A percentile compares a stretch with the other conserved stretches of the same genome.
Conservation (phyloP, 2,888 invertebrate genomes). For the Polymixis lichenea region DNA sequence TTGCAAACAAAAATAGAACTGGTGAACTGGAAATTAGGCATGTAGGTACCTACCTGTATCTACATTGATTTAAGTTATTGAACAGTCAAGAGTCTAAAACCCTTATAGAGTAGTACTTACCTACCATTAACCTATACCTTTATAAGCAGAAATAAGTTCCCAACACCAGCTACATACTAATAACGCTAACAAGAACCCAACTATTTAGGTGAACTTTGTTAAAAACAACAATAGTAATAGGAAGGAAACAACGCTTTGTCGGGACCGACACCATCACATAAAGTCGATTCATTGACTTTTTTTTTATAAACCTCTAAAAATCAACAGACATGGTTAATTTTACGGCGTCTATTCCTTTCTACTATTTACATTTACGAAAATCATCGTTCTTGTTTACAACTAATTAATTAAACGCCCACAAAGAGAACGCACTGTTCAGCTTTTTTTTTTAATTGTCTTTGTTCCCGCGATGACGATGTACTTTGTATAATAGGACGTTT, state of each 20-base stretch:
- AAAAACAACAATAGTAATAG: slow-evolving; percentile 78
- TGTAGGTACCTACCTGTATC: neutral
- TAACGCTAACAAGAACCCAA: slow-evolving; percentile 44
- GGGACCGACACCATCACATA: slow-evolving; percentile 69
- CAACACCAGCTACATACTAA: slow-evolving; percentile 40
- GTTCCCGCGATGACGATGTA: slow-evolving; percentile 80
- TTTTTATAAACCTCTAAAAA: slow-evolving; percentile 75
- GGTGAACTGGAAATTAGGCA: neutral
- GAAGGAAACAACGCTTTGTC: slow-evolving; percentile 76
- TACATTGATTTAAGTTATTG: neutral
- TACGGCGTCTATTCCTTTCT: slow-evolving; percentile 82
- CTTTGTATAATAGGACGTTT: slow-evolving; percentile 79
- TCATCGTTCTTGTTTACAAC: slow-evolving; percentile 89
- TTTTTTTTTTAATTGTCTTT: slow-evolving; percentile 83
- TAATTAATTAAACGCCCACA: slow-evolving; percentile 88
- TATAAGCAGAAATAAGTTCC: neutral
- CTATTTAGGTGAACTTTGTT: slow-evolving; percentile 71
- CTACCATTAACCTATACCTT: neutral
- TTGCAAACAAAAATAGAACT: neutral
- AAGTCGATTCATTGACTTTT: slow-evolving; percentile 73
- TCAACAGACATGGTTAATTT: slow-evolving; percentile 85
- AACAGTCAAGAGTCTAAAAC: neutral
- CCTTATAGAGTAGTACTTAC: neutral
- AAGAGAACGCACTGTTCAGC: slow-evolving; percentile 77
- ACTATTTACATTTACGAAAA: slow-evolving; percentile 89